These are phyloP conservation scores for Tanypteryx hageni DNA, from an alignment of 2,888 invertebrate genomes.

Conservation along the genomic window DNA sequence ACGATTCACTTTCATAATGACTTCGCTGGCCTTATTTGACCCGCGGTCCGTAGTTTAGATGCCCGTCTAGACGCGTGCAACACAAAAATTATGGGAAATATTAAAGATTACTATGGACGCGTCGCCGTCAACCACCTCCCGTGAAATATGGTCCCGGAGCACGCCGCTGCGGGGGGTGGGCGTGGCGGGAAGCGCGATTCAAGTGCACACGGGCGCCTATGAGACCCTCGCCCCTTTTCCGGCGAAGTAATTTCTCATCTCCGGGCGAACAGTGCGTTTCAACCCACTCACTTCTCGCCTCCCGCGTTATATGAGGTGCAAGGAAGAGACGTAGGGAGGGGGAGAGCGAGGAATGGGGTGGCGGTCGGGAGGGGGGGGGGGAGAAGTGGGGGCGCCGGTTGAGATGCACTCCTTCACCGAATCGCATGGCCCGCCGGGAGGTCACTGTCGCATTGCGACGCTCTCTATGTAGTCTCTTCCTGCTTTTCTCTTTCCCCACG, in stretches of 20 bases:
- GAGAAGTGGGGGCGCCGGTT: not conserved
- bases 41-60: too few species aligned
- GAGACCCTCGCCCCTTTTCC: not conserved
- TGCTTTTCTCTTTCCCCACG: not conserved
- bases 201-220: not conserved
- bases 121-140: not conserved
- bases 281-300: too few species aligned
- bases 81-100: not conserved
- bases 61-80: too few species aligned
- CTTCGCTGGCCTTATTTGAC: too few species aligned
- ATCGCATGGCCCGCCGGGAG: constrained; percentile 46
- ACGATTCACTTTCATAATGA: too few species aligned
- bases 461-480: not conserved
- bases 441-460: constrained; percentile 62
- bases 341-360: not conserved
- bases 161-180: too few species aligned
- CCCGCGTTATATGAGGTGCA: constrained; percentile 11
- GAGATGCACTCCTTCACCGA: constrained; percentile 18
- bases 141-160: not conserved
- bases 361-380: not conserved
- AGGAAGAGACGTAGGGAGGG: not conserved
- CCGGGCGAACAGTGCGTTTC: not conserved
- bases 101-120: not conserved
- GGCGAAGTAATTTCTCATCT: not conserved
- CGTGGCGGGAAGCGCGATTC: not conserved